Evolutionary conservation across 2,888 invertebrate genomes (phyloP), one percentile per base, ranked within the genome.

Genomic region (Dolichomitus sp.): DNA sequence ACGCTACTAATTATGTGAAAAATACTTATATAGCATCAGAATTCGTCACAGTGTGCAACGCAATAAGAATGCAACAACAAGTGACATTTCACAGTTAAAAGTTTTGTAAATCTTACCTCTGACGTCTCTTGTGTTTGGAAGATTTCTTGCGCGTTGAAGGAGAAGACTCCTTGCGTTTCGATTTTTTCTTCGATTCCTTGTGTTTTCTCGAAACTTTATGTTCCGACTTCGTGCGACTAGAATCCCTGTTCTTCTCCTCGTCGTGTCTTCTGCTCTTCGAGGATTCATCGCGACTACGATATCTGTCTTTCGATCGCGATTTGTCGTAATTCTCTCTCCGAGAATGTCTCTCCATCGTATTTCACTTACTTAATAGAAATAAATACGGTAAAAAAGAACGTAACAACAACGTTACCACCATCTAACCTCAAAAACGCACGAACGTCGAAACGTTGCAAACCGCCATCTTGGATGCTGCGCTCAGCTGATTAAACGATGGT

Each of bases 41-140:
- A 14, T 14, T 42, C 1, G 12, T 27, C 27, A 11, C 14, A 30
- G 12, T 27, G 1, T n/a, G 4, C 0, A 23, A 65, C 7, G 1
- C 19, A 42, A 42, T 27, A 59, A 68, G 5, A 37, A 59, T 9
- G 57, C 30, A 57, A 4, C 6, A 1, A 61, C 17, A 33, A 59
- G 17, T n/a, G 37, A 11, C 3, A 61, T 61, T 61, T 17, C 2
- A 17, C 1, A 17, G 9, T 61, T 11, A 19, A 61, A 19, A 7
- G 2, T 37, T 37, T 7, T 19, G 30, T 23, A 0, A 6, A 42
- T 65, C 50, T 77, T 77, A 91, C 92, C 91, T 90, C 73, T 69
- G 88, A 11, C 76, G 86, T 30, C 78, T 88, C 79, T 89, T 91
- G 52, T 85, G 87, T 61, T 91, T 92, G 0, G 87, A 88, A 3